Conservation (phyloP, 1,140 invertebrate genomes). For the Orius insidiosus region DNA sequence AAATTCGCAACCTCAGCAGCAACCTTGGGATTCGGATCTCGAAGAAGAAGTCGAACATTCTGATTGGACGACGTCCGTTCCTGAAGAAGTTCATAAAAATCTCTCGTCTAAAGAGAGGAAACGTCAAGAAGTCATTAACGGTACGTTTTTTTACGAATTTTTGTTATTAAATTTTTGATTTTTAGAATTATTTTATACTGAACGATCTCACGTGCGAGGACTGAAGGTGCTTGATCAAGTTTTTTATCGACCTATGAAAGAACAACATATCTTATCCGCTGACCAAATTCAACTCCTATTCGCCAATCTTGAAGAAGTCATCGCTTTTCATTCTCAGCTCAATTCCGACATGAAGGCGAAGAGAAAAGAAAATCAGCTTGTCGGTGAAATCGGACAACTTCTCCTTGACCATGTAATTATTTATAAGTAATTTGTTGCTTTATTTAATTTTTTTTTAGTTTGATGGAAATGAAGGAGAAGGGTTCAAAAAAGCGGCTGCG, state of each 20-base stretch:
- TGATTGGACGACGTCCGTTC: conserved; percentile 64
- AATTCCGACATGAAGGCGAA: conserved; percentile 56
- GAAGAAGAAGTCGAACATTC: conserved; percentile 61
- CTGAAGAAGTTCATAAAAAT: conserved; percentile 53
- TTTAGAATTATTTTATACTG: conserved; percentile 90
- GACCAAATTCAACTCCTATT: conserved; percentile 80
- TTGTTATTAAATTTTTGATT: conserved; percentile 8
- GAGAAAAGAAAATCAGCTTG: conserved; percentile 49
- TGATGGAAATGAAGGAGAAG: conserved; percentile 48
- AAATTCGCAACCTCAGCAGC: conserved; percentile 7
- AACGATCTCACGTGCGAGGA: conserved; percentile 85
- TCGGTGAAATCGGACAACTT: conserved; percentile 60
- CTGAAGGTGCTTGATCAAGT: conserved; percentile 80
- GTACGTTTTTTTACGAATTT: too few species aligned
- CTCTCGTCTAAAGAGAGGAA: conserved; percentile 69
- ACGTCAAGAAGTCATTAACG: conserved; percentile 93
- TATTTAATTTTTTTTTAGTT: conserved; percentile 32
- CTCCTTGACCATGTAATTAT: conserved; percentile 44
- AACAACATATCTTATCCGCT: conserved; percentile 41
- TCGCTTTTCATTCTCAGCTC: conserved; percentile 56
- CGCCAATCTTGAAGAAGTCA: conserved; percentile 69
- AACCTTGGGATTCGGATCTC: conserved; percentile 54
- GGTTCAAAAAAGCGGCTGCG: conserved; percentile 52
- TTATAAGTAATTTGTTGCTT: neutral
- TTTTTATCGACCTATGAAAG: conserved; percentile 70